A percentile compares a stretch with the other conserved stretches of the same genome.
These are phyloP conservation scores for Heterotis niloticus DNA, from an alignment of 2,113 vertebrate species.

Conservation along the genomic window DNA sequence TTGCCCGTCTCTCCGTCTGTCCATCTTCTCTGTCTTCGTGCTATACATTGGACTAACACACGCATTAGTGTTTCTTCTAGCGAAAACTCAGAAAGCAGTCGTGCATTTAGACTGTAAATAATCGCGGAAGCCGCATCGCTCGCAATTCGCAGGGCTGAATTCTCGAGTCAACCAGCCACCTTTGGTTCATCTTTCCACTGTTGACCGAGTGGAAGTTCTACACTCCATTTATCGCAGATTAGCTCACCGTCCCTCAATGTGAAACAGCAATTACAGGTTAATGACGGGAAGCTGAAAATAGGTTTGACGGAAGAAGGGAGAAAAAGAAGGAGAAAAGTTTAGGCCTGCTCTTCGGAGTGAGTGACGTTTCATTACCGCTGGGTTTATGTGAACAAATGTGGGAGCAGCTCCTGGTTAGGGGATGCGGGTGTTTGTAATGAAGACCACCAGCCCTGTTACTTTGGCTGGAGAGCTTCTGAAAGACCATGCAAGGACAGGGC, in stretches of 20 bases:
- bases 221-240: not conserved
- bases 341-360: no score
- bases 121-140: no score
- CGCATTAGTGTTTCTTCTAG: no score
- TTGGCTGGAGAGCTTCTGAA: no score
- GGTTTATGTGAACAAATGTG: not conserved
- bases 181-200: not conserved
- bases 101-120: no score
- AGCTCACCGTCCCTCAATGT: not conserved
- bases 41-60: no score
- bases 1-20: not conserved
- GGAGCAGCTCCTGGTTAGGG: no score
- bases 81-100: no score
- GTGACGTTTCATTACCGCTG: not conserved
- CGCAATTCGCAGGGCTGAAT: not conserved
- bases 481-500: constrained; percentile 22
- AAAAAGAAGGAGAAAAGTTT: not conserved
- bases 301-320: not conserved
- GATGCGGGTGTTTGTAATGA: no score
- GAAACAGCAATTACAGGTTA: not conserved
- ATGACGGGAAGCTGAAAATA: not conserved
- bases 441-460: no score
- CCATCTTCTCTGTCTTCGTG: no score
- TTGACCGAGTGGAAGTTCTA: not conserved
- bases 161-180: not conserved